Conservation (phyloP, 2,888 invertebrate species). For the Lottia gigantea region DNA sequence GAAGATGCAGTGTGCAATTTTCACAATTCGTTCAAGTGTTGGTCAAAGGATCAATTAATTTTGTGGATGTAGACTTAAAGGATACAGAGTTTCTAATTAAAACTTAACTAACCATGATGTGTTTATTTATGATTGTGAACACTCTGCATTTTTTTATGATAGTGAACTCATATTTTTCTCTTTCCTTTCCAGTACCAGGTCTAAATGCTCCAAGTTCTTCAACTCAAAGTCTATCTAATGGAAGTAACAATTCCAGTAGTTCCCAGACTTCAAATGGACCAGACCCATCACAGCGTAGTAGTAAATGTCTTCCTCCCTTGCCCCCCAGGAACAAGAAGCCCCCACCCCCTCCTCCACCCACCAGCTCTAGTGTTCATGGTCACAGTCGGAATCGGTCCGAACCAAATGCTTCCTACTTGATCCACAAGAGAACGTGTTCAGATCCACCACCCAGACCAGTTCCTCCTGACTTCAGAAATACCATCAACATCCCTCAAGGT, state of each 20-base stretch:
- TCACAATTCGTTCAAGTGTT: no score
- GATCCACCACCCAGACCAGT: slow-evolving; percentile 61
- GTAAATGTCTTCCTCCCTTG: slow-evolving; percentile 38
- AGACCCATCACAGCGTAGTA: background rate
- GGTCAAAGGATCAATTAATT: no score
- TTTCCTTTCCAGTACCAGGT: slow-evolving; percentile 20
- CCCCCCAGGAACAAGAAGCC: slow-evolving; percentile 46
- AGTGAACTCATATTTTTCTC: no score
- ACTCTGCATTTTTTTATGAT: no score
- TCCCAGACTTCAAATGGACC: background rate
- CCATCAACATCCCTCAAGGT: slow-evolving; percentile 28
- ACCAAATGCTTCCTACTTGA: slow-evolving; percentile 42
- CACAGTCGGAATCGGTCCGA: slow-evolving; percentile 53
- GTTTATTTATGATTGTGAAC: no score
- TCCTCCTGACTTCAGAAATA: slow-evolving; percentile 40
- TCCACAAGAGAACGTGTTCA: slow-evolving; percentile 64
- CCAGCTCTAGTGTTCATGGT: slow-evolving; percentile 26
- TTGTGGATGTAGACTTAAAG: no score
- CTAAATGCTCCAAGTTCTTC: slow-evolving; percentile 22
- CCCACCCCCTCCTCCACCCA: slow-evolving; percentile 41
- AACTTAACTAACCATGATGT: no score
- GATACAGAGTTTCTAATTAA: no score
- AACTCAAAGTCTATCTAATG: slow-evolving; percentile 13
- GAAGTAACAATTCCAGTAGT: slow-evolving; percentile 7
- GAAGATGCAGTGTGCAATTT: no score